Base-by-base conservation (phyloP, 2,888 invertebrate genomes). In the Lampropteryx suffumata region DNA sequence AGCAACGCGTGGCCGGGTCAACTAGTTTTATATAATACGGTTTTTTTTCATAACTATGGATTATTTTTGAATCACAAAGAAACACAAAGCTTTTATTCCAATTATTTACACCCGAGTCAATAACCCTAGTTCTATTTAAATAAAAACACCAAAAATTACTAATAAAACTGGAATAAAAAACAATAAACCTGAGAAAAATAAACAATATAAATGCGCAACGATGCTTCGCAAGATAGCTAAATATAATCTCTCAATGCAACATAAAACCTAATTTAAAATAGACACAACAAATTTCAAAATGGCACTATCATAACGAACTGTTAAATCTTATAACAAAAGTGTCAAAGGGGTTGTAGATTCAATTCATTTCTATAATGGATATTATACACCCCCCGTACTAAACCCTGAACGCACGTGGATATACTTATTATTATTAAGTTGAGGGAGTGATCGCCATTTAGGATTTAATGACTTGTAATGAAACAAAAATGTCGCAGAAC, bases 301-400 rank as follows among this genome's bases (percentile, higher is more conserved):
- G 52, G 44, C 47, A 33, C 33, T 54, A 36, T 42, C 49, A 46
- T 48, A 55, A 51, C 50, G 47, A 34, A 24, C 46, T 32, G 57
- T 55, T 42, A 53, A 53, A 50, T 50, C 36, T 5, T 40, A 41
- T 28, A 47, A 52, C 50, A 51, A 57, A 55, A 55, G 57, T 44
- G 34, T 6, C 44, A 39, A 48, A 55, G 51, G 61, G 57, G 53
- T 47, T 12, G 36, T 50, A 66, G 69, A 71, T 73, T 70, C 66
- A 61, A 64, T 69, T 69, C 65, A 61, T 65, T 62, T 57, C 54
- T 50, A 69, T 69, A 71, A 73, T 70, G 67, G 59, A 63, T 62
- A 61, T 59, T 59, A 61, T 63, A 67, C 65, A 62, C 72, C 69
- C 73, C 51, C 50, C 62, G 62, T 71, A 64, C 65, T 55, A 59